Percentiles rank a stretch among this genome's conserved stretches.
Conservation (phyloP, 2,888 invertebrate species). For the Apamea crenata region DNA sequence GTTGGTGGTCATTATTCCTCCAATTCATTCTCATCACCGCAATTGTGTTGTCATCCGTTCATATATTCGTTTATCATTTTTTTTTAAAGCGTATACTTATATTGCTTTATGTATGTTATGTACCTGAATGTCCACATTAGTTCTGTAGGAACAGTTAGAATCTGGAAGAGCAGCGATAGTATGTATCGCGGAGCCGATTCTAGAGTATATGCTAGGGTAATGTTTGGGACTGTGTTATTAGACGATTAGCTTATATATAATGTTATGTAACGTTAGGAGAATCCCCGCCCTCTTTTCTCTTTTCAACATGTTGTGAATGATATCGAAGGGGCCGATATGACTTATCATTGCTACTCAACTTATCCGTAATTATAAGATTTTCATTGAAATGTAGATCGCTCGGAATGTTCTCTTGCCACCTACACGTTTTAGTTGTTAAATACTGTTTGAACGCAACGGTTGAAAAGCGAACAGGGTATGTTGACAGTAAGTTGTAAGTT, state of each 20-base stretch:
- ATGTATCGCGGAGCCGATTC: slow-evolving; percentile 57
- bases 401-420: slow-evolving; percentile 79
- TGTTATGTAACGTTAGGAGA: slow-evolving; percentile 72
- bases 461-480: slow-evolving; percentile 90
- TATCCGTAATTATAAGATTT: slow-evolving; percentile 57
- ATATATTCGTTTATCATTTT: slow-evolving; percentile 53
- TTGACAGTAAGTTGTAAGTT: slow-evolving; percentile 86
- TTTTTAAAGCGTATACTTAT: slow-evolving; percentile 46
- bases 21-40: slow-evolving; percentile 71
- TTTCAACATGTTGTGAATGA: slow-evolving; percentile 88
- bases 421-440: slow-evolving; percentile 71
- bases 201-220: slow-evolving; percentile 74
- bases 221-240: slow-evolving; percentile 88
- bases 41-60: slow-evolving; percentile 64
- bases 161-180: slow-evolving; percentile 55
- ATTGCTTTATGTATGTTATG: slow-evolving; percentile 75
- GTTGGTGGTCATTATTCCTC: slow-evolving; percentile 64
- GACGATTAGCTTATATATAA: slow-evolving; percentile 79
- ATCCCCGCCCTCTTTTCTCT: slow-evolving; percentile 85
- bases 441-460: slow-evolving; percentile 84
- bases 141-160: slow-evolving; percentile 61
- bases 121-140: slow-evolving; percentile 79
- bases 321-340: slow-evolving; percentile 57
- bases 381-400: slow-evolving; percentile 58
- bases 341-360: slow-evolving; percentile 58